phyloP scores from a whole-genome alignment of 2,113 vertebrate species.

The Sterna hirundo region DNA sequence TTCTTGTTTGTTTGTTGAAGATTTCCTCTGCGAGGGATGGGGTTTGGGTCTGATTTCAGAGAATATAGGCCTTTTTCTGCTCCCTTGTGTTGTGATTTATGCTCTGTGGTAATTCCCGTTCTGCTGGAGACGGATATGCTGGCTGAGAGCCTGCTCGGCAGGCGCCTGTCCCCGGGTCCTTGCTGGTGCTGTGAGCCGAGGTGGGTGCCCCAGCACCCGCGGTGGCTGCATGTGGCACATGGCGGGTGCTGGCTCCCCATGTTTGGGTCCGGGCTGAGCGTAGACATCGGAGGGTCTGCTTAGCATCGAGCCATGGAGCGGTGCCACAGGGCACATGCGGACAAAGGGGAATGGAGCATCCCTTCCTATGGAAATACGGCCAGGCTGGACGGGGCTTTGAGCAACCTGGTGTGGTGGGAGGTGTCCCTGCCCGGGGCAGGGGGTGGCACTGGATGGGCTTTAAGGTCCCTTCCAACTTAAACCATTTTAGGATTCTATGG shows the following conservation, averaged over 20 bases:
- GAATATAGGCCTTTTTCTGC: neutral
- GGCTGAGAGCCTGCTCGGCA: neutral
- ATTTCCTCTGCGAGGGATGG: neutral
- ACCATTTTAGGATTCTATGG: neutral
- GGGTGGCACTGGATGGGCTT: neutral
- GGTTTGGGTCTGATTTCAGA: neutral
- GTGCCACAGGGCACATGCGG: fast-evolving
- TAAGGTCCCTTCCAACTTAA: neutral
- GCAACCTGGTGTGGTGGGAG: neutral
- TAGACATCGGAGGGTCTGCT: neutral
- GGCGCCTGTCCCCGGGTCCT: fast-evolving
- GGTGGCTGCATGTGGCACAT: neutral
- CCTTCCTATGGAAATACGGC: fast-evolving
- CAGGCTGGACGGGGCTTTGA: neutral
- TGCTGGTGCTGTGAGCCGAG: neutral
- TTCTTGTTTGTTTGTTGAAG: neutral
- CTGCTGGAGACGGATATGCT: neutral
- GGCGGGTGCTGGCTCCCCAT: neutral
- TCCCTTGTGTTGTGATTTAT: neutral
- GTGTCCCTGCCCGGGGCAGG: neutral
- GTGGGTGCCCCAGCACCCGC: neutral
- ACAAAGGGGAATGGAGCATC: neutral
- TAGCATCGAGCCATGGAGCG: fast-evolving
- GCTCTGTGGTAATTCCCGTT: neutral
- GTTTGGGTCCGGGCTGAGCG: neutral